Evolutionary conservation across 1,140 invertebrate species (phyloP), one percentile per base, ranked within the genome.

Genomic region (Rhizoglyphus robini): DNA sequence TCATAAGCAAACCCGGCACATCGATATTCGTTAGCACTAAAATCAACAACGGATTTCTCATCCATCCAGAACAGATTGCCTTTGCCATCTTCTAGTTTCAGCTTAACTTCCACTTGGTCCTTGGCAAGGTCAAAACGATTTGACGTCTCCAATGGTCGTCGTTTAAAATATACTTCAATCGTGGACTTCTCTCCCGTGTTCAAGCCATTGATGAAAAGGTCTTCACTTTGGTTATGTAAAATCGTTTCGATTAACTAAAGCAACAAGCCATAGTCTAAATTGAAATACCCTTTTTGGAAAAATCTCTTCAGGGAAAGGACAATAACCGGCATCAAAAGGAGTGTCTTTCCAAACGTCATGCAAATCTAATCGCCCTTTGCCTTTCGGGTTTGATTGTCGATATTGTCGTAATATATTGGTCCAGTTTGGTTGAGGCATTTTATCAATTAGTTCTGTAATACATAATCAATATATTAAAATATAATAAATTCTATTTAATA

Each of bases 301-400:
- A 20, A 32, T 54, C 20, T 54, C 51, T 32, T 54, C 51, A 15
- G 23, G 23, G 23, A 54, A 54, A 8, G 51, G 51, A 25, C 15
- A 54, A 25, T 11, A 15, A 23, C 20, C 8, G 8, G 15, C 51
- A 23, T 8, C 20, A 15, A 8, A 11, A 11, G 8, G 51, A 25
- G 8, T 23, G 15, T 27, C 23, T 8, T 54, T 54, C 8, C 20
- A 25, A 54, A 27, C 31, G n/a, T n/a, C n/a, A 23, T 54, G 51
- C 51, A 54, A 32, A 23, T 54, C 51, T 11, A 54, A 23, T 15
- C 51, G 51, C 23, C 51, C 51, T 54, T 54, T 54, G n/a, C n/a
- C n/a, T n/a, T n/a, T n/a, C n/a, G n/a, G n/a, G n/a, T n/a, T n/a
- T n/a, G n/a, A n/a, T n/a, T n/a, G n/a, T 54, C 8, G 51, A 54